Evolutionary conservation across 2,113 vertebrate genomes (phyloP).

Genomic region (Furnarius figulus): DNA sequence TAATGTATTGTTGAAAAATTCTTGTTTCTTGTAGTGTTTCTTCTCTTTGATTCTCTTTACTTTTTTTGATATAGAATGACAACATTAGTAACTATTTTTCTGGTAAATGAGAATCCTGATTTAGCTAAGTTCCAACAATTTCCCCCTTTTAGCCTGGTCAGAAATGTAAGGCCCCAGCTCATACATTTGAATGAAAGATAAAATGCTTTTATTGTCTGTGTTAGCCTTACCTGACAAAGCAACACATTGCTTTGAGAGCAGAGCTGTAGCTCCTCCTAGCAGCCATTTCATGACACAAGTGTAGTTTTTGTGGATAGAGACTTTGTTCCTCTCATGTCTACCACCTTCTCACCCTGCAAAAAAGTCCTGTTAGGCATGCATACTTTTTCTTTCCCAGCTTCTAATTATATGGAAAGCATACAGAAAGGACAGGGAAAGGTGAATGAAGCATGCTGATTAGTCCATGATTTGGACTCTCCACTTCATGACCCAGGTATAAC

Average conservation of each 20-base stretch:
- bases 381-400: not conserved
- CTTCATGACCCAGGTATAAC: not conserved
- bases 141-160: not conserved
- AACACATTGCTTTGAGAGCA: not conserved
- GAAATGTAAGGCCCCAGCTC: not conserved
- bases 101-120: not conserved
- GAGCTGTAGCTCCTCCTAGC: not conserved
- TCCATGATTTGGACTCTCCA: not conserved
- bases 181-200: not conserved
- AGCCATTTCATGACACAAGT: not conserved
- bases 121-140: not conserved
- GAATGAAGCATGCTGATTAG: not conserved
- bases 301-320: not conserved
- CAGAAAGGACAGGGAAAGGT: not conserved
- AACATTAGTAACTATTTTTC: not conserved
- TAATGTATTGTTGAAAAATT: not conserved
- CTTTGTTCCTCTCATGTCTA: not conserved
- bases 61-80: not conserved
- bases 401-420: not conserved
- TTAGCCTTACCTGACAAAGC: not conserved
- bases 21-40: not conserved
- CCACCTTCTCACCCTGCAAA: accelerated
- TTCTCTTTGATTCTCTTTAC: not conserved
- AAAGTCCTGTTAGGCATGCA: not conserved
- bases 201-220: not conserved